Percentiles rank a stretch among this genome's conserved stretches.
Conservation (phyloP, 2,113 vertebrate species). For the Gymnobelideus leadbeateri region DNA sequence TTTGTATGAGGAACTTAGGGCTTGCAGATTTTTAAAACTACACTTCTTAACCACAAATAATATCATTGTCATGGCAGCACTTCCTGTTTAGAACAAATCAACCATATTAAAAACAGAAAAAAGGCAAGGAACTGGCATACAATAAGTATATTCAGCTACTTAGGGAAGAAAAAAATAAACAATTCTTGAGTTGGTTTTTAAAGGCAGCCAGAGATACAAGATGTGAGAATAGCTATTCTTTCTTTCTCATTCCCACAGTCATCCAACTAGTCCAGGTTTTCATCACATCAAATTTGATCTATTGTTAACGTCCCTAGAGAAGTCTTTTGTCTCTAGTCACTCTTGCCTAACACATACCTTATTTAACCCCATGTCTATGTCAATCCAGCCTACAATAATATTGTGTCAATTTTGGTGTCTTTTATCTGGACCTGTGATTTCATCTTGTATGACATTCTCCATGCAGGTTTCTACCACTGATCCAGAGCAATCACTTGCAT, state of each 20-base stretch:
- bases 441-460: neutral
- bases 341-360: neutral
- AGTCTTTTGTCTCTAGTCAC: neutral
- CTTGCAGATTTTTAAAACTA: slow-evolving; percentile 30
- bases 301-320: neutral
- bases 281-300: neutral
- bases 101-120: slow-evolving; percentile 51
- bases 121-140: slow-evolving; percentile 30
- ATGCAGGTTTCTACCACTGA: neutral
- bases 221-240: neutral
- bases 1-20: neutral
- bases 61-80: slow-evolving; percentile 49
- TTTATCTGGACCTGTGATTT: neutral
- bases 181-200: neutral
- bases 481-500: neutral
- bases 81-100: slow-evolving; percentile 67
- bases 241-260: neutral
- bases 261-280: neutral
- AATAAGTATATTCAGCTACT: neutral
- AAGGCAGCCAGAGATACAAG: neutral
- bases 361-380: neutral
- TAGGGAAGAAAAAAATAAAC: neutral
- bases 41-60: slow-evolving; percentile 51
- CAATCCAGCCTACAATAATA: neutral
- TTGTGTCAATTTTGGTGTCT: neutral